phyloP scores from a whole-genome alignment of 2,888 invertebrate genomes.

The Hyles lineata region DNA sequence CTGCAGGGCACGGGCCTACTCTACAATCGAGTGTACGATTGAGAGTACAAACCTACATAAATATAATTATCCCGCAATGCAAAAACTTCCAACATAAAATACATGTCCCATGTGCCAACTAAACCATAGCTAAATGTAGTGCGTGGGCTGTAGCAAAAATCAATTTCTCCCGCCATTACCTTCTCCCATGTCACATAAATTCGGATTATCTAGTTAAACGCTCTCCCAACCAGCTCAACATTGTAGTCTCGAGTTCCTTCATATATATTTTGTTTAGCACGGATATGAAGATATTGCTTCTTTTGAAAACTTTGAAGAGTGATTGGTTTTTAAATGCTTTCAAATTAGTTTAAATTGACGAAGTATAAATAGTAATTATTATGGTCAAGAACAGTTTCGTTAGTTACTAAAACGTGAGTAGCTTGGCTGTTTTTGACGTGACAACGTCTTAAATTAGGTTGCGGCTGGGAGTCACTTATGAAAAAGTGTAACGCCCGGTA shows the following conservation, averaged over 20 bases:
- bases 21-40: too few species aligned
- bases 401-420: too few species aligned
- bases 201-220: background rate
- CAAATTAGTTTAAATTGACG: background rate
- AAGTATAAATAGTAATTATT: too few species aligned
- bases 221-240: background rate
- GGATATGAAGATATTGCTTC: background rate
- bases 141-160: background rate
- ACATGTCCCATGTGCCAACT: background rate
- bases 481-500: too few species aligned
- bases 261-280: background rate
- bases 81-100: background rate
- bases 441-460: too few species aligned
- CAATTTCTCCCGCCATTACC: conserved; percentile 14
- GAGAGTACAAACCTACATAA: too few species aligned
- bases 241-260: background rate
- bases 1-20: too few species aligned
- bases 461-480: too few species aligned
- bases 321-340: background rate
- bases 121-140: background rate
- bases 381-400: too few species aligned
- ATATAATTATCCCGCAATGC: background rate
- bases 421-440: too few species aligned
- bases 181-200: background rate
- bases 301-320: background rate